Percentiles rank a stretch among this genome's conserved stretches.
These are phyloP conservation scores for Pungitius pungitius DNA, from an alignment of 2,113 vertebrate genomes.

Conservation along the genomic window DNA sequence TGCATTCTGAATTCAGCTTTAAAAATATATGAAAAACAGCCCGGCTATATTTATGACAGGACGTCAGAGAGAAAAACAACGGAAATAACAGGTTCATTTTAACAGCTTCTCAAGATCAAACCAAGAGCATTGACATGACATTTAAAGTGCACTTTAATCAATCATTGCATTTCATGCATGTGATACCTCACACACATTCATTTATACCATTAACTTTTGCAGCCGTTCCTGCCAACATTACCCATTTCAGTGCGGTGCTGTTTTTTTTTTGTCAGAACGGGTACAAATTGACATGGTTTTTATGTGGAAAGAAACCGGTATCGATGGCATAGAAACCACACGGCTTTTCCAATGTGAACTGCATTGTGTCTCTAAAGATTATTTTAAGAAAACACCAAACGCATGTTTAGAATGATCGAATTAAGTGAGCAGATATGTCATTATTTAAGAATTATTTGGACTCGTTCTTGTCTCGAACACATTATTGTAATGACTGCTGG, in stretches of 20 bases:
- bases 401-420: background rate
- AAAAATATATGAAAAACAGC: conserved; percentile 18
- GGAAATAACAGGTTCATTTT: conserved; percentile 25
- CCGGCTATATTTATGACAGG: conserved; percentile 1
- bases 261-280: background rate
- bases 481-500: background rate
- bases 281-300: background rate
- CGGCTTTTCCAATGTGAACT: background rate
- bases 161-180: background rate
- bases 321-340: background rate
- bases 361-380: background rate
- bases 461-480: background rate
- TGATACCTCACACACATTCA: background rate
- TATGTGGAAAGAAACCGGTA: background rate
- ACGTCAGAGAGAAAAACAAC: conserved; percentile 5
- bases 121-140: background rate
- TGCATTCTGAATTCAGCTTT: conserved; percentile 8
- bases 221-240: background rate
- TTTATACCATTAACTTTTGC: conserved; percentile 9
- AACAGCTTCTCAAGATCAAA: conserved; percentile 21
- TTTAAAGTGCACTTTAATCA: conserved; percentile 27
- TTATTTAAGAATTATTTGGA: background rate
- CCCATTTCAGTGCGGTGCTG: background rate
- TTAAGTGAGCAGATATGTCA: background rate
- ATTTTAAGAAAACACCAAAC: background rate